Evolutionary conservation across 2,113 vertebrate genomes (phyloP).

Genomic region (Glareola pratincola): DNA sequence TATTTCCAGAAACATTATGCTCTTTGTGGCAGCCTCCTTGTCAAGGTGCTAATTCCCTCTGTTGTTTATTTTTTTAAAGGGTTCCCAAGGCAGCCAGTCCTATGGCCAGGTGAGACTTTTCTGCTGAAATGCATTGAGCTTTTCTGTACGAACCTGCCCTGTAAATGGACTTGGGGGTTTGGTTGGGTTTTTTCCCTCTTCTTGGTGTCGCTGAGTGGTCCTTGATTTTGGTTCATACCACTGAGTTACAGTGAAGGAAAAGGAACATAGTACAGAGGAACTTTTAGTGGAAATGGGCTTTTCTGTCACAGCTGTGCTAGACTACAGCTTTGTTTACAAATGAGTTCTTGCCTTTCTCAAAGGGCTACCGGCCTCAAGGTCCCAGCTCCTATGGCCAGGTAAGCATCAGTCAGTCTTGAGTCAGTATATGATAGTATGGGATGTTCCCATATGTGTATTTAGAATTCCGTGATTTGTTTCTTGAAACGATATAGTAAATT

Average conservation of each 20-base stretch:
- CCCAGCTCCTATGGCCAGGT: not conserved
- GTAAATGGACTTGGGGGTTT: fast-evolving
- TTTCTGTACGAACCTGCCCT: not conserved
- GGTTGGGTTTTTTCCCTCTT: fast-evolving
- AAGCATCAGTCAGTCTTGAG: not conserved
- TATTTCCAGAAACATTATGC: not conserved
- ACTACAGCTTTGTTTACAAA: not conserved
- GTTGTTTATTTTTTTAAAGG: not conserved
- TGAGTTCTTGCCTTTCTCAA: not conserved
- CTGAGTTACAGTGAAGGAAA: not conserved
- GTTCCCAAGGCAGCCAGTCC: not conserved
- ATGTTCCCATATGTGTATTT: fast-evolving
- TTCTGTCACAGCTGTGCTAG: not conserved
- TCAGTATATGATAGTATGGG: not conserved
- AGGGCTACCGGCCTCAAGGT: not conserved
- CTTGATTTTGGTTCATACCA: no score
- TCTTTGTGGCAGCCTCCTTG: not conserved
- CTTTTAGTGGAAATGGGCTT: not conserved
- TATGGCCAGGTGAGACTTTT: not conserved
- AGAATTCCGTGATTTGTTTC: not conserved
- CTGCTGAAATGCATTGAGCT: not conserved
- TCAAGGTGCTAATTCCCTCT: not conserved
- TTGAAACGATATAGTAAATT: not conserved
- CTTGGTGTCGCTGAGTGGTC: no score
- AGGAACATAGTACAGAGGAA: not conserved